phyloP scores from a whole-genome alignment of 2,888 invertebrate species.

The Caprella mutica region DNA sequence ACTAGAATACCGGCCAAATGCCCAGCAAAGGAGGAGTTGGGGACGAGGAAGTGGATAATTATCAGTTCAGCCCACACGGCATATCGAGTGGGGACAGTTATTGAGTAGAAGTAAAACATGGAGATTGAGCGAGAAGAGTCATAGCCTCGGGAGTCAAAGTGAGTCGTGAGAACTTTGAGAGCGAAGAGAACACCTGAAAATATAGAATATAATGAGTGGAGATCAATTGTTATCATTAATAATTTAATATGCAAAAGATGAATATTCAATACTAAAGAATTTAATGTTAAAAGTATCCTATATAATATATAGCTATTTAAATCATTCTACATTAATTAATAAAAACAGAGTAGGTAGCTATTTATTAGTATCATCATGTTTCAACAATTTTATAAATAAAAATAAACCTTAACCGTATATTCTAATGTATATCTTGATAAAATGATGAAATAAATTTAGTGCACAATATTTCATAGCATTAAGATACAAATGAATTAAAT shows the following conservation, averaged over 20 bases:
- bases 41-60: constrained; percentile 51
- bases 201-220: too few species aligned
- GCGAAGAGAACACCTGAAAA: constrained; percentile 51
- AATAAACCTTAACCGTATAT: background rate
- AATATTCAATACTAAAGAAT: too few species aligned
- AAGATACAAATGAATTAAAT: too few species aligned
- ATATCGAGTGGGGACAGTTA: constrained; percentile 44
- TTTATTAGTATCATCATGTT: constrained; percentile 6
- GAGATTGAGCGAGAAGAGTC: background rate
- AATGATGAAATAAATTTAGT: background rate
- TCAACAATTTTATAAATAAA: background rate
- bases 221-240: background rate
- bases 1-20: constrained; percentile 54
- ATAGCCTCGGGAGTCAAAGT: constrained; percentile 35
- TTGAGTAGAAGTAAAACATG: constrained; percentile 9
- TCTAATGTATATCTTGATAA: background rate
- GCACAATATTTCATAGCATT: too few species aligned
- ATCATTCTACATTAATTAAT: too few species aligned
- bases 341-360: too few species aligned
- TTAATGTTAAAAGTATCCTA: too few species aligned
- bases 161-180: constrained; percentile 47
- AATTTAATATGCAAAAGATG: background rate
- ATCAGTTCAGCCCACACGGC: constrained; percentile 52
- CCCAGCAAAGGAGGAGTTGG: constrained; percentile 52
- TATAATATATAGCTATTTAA: too few species aligned